phyloP scores from a whole-genome alignment of 2,888 invertebrate genomes.

The Monoplex corrugatus region DNA sequence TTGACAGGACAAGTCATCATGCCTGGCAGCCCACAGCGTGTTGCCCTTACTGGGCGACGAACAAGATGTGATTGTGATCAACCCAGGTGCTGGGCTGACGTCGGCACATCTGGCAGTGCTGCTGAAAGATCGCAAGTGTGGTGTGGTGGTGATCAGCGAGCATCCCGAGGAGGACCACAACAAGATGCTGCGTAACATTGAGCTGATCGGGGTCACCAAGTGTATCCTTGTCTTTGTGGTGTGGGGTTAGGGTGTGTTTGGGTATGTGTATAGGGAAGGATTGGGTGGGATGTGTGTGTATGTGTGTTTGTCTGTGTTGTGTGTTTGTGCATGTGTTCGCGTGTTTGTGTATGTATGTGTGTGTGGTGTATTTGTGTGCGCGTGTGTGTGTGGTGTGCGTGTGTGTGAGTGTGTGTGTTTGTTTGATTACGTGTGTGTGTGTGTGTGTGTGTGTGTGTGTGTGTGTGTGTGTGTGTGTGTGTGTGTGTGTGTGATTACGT shows the following conservation, averaged over 20 bases:
- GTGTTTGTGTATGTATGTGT: background rate
- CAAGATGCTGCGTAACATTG: constrained; percentile 68
- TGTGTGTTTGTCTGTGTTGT: background rate
- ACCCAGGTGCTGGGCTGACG: constrained; percentile 76
- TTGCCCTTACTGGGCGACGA: constrained; percentile 75
- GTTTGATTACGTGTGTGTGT: background rate
- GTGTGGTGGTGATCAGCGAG: constrained; percentile 74
- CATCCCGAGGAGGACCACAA: constrained; percentile 60
- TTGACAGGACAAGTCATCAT: constrained; percentile 80
- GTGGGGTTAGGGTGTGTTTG: background rate
- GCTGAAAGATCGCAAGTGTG: constrained; percentile 63
- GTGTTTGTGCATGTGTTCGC: background rate
- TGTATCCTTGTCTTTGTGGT: constrained; percentile 69
- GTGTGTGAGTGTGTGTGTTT: background rate
- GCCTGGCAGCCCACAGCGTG: constrained; percentile 77
- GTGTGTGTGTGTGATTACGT: background rate
- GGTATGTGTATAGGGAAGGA: background rate
- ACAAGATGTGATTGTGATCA: constrained; percentile 79
- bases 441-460: background rate
- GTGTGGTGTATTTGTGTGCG: background rate
- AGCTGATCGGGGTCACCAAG: constrained; percentile 71
- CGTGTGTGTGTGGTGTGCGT: background rate
- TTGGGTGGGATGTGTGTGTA: background rate
- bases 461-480: background rate
- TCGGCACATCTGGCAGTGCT: constrained; percentile 78